These are phyloP conservation scores for Philotrypesis tridentata DNA, from an alignment of 1,140 invertebrate genomes.

Conservation along the genomic window DNA sequence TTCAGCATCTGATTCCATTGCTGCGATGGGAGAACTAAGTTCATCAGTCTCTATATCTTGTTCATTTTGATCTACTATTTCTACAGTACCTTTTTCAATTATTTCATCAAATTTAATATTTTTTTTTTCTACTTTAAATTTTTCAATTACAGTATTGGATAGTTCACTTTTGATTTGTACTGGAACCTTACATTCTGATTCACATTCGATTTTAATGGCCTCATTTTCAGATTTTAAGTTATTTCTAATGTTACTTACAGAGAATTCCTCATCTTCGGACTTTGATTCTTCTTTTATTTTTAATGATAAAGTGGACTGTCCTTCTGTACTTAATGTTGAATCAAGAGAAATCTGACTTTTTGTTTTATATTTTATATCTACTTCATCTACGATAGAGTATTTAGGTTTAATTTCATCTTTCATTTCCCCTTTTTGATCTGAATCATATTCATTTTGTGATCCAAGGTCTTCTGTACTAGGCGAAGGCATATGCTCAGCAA, in stretches of 20 bases:
- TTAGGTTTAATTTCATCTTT: constrained; percentile 61
- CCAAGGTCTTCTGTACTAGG: constrained; percentile 55
- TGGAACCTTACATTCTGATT: not conserved
- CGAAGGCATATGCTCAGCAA: constrained; percentile 60
- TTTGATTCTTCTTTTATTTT: constrained; percentile 37
- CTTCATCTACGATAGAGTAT: constrained; percentile 35
- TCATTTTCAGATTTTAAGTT: constrained; percentile 43
- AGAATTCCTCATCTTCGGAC: constrained; percentile 37
- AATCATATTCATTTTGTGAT: constrained; percentile 52
- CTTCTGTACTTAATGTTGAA: constrained; percentile 29
- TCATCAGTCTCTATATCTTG: constrained; percentile 63
- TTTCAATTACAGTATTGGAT: not conserved
- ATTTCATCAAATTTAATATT: constrained; percentile 42
- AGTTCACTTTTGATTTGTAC: constrained; percentile 47
- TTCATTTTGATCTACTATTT: constrained; percentile 67
- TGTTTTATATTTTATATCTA: constrained; percentile 42
- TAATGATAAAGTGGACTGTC: not conserved
- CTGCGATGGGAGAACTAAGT: constrained; percentile 64
- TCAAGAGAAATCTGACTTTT: not conserved
- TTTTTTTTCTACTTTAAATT: constrained; percentile 25
- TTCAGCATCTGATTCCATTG: constrained; percentile 68
- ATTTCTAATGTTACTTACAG: constrained; percentile 20
- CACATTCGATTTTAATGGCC: constrained; percentile 22
- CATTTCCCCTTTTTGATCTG: constrained; percentile 52
- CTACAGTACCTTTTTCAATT: constrained; percentile 59